These are phyloP conservation scores for Ichneumoninae sp. DNA, from an alignment of 2,888 invertebrate species.

Conservation along the genomic window DNA sequence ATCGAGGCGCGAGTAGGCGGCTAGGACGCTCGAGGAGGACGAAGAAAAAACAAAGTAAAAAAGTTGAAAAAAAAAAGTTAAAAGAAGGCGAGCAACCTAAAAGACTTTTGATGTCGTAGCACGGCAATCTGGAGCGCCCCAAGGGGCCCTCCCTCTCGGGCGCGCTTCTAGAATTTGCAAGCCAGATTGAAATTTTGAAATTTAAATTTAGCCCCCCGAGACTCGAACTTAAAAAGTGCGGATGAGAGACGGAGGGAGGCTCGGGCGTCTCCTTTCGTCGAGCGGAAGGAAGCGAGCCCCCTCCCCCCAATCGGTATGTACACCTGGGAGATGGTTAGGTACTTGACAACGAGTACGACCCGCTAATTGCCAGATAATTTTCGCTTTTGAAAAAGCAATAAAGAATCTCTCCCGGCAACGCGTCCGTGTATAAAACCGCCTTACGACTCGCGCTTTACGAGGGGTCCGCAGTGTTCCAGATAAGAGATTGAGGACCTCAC, in stretches of 20 bases:
- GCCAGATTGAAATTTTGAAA: slow-evolving; percentile 86
- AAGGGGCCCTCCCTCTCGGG: slow-evolving; percentile 63
- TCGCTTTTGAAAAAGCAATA: slow-evolving; percentile 49
- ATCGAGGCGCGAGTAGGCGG: slow-evolving; percentile 55
- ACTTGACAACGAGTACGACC: slow-evolving; percentile 49
- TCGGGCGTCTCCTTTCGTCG: slow-evolving; percentile 2
- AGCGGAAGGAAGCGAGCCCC: neutral
- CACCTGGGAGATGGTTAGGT: slow-evolving; percentile 42
- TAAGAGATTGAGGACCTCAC: slow-evolving; percentile 32
- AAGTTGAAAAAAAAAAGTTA: slow-evolving; percentile 66
- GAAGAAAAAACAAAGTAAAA: slow-evolving; percentile 57
- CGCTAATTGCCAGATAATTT: slow-evolving; percentile 82
- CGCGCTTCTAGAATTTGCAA: slow-evolving; percentile 84
- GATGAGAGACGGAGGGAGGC: slow-evolving; percentile 72
- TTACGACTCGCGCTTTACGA: slow-evolving; percentile 14
- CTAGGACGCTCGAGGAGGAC: slow-evolving; percentile 45
- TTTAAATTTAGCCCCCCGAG: slow-evolving; percentile 84
- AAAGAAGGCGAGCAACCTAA: slow-evolving; percentile 76
- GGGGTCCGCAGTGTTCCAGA: neutral
- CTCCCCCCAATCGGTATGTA: slow-evolving; percentile 19
- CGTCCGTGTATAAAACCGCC: neutral
- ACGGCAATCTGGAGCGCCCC: slow-evolving; percentile 79
- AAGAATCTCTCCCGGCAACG: slow-evolving; percentile 10
- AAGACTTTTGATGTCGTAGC: slow-evolving; percentile 83
- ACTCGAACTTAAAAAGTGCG: slow-evolving; percentile 82